Evolutionary conservation across 2,113 vertebrate genomes (phyloP).

Genomic region (Apaloderma vittatum): DNA sequence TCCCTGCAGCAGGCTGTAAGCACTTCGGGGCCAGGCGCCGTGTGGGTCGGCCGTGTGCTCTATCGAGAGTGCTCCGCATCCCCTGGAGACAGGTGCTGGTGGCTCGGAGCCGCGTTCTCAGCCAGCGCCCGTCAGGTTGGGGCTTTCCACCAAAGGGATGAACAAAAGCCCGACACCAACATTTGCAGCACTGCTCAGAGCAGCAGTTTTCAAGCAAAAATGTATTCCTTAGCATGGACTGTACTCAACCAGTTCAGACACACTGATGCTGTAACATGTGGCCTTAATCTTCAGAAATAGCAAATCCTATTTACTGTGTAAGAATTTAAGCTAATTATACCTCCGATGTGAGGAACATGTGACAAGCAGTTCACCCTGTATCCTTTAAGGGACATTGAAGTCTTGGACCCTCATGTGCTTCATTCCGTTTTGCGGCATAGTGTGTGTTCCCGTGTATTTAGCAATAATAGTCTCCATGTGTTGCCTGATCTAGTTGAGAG

Average conservation of each 20-base stretch:
- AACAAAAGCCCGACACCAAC: not conserved
- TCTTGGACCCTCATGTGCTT: not conserved
- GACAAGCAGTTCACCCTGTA: constrained; percentile 55
- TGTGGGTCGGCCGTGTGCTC: not conserved
- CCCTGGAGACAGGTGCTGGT: not conserved
- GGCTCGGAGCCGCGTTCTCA: not conserved
- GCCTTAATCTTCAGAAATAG: constrained; percentile 62
- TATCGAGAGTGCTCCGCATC: not conserved
- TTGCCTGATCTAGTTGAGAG: too few species aligned
- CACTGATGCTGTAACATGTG: constrained; percentile 36
- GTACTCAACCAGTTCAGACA: not conserved
- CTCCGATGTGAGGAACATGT: constrained; percentile 77
- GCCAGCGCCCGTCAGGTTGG: not conserved
- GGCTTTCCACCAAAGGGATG: not conserved
- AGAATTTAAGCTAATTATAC: constrained; percentile 84
- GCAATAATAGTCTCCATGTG: too few species aligned
- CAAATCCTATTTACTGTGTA: constrained; percentile 87
- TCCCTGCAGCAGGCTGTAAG: not conserved
- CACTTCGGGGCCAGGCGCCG: not conserved
- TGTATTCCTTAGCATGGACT: not conserved
- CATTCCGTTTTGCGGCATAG: not conserved
- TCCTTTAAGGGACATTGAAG: constrained; percentile 45
- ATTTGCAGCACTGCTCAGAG: not conserved
- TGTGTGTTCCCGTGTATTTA: not conserved
- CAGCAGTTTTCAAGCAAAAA: not conserved